These are phyloP conservation scores for Atopsyche davidsoni DNA, from an alignment of 1,140 invertebrate species.

Conservation along the genomic window DNA sequence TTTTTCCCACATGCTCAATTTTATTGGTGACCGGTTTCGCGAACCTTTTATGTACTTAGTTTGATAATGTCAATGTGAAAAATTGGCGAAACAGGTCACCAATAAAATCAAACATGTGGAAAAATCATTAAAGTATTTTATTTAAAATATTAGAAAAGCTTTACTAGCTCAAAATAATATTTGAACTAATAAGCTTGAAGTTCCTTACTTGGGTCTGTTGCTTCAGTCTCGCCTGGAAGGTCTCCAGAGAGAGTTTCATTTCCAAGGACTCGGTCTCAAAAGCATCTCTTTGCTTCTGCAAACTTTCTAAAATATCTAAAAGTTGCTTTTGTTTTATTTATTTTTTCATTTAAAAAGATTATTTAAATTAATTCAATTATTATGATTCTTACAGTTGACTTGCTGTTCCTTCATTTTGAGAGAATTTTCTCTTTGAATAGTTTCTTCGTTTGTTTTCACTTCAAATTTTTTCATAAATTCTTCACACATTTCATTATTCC, in stretches of 20 bases:
- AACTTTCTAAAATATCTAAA: conserved; percentile 21
- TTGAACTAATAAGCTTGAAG: too few relatives aligned
- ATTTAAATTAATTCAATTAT: neutral
- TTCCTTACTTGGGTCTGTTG: conserved; percentile 22
- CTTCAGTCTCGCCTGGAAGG: conserved; percentile 33
- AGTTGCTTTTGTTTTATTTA: conserved; percentile 5
- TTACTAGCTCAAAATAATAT: too few relatives aligned
- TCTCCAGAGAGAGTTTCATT: conserved; percentile 13
- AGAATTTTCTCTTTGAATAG: conserved; percentile 4
- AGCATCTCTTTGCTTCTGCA: conserved; percentile 17
- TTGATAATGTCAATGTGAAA: too few relatives aligned
- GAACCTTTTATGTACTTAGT: too few relatives aligned
- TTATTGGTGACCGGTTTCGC: too few relatives aligned
- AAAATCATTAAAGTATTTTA: too few relatives aligned
- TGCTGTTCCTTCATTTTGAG: conserved; percentile 20
- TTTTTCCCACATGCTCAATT: too few relatives aligned
- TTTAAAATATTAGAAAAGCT: too few relatives aligned
- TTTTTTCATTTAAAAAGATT: conserved; percentile 3
- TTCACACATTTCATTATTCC: conserved; percentile 19
- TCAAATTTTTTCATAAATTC: conserved; percentile 22
- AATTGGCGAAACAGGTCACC: too few relatives aligned
- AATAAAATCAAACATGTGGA: too few relatives aligned
- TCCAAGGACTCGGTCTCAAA: conserved; percentile 18
- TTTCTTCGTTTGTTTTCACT: conserved; percentile 2
- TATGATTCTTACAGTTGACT: conserved; percentile 17